These are phyloP conservation scores for Acanthococcus lagerstroemiae DNA, from an alignment of 2,888 invertebrate genomes.

Conservation along the genomic window DNA sequence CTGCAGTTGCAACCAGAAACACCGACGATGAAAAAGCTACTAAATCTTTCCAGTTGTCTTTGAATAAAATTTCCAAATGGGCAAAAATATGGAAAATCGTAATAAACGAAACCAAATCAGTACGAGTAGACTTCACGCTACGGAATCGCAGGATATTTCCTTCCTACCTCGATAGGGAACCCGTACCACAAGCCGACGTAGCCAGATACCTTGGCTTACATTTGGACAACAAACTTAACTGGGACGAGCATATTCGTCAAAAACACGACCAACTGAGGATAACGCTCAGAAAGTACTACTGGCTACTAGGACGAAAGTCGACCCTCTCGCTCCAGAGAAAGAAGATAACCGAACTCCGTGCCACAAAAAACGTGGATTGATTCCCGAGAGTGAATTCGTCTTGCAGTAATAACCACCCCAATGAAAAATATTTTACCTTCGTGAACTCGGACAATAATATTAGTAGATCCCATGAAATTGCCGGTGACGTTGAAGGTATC, in stretches of 20 bases:
- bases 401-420: too few relatives aligned
- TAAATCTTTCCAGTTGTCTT: neutral
- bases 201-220: neutral
- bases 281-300: neutral
- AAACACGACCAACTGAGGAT: neutral
- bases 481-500: neutral
- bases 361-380: too few relatives aligned
- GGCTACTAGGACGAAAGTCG: neutral
- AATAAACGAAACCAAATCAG: neutral
- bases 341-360: neutral
- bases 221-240: neutral
- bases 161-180: neutral
- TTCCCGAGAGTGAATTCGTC: too few relatives aligned
- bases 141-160: neutral
- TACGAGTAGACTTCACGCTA: neutral
- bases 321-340: neutral
- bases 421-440: too few relatives aligned
- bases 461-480: neutral
- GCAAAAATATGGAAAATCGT: neutral
- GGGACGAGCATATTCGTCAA: neutral
- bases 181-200: neutral
- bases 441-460: too few relatives aligned
- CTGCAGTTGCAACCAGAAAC: neutral
- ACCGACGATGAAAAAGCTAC: neutral
- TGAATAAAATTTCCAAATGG: neutral